phyloP scores from a whole-genome alignment of 1,140 invertebrate species.

The Phthorimaea operculella region DNA sequence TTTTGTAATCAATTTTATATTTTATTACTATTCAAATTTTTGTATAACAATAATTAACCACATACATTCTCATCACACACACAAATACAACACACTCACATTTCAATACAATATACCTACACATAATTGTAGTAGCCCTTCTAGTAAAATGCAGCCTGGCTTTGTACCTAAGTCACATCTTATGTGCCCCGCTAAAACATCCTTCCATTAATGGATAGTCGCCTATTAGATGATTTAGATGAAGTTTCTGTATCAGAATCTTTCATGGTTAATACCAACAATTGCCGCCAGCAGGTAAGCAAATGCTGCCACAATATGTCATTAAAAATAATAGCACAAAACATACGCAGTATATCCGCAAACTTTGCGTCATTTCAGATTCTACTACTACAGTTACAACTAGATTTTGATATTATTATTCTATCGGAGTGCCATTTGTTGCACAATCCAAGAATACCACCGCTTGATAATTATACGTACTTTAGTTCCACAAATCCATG shows the following conservation, averaged over 20 bases:
- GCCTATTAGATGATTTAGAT: background rate
- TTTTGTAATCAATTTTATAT: too few species aligned
- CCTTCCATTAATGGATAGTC: background rate
- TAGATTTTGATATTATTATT: constrained; percentile 10
- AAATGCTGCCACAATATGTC: background rate
- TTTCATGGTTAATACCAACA: background rate
- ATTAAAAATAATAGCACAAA: constrained; percentile 6
- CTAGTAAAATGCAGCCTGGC: too few species aligned
- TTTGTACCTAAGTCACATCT: too few species aligned
- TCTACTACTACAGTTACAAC: background rate
- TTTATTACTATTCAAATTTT: too few species aligned
- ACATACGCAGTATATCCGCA: constrained; percentile 7
- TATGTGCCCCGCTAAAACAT: too few species aligned
- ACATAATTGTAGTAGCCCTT: too few species aligned
- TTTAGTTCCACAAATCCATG: background rate
- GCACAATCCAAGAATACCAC: constrained; percentile 2
- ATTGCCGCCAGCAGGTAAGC: background rate
- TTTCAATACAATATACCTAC: too few species aligned
- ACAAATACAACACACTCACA: too few species aligned
- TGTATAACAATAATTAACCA: too few species aligned
- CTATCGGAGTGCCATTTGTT: constrained; percentile 13
- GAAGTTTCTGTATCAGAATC: background rate
- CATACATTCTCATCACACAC: too few species aligned
- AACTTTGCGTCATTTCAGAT: constrained; percentile 1
- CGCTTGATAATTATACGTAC: constrained; percentile 1